Base-by-base conservation (phyloP, 2,113 vertebrate species). In the Lasiurus cinereus region DNA sequence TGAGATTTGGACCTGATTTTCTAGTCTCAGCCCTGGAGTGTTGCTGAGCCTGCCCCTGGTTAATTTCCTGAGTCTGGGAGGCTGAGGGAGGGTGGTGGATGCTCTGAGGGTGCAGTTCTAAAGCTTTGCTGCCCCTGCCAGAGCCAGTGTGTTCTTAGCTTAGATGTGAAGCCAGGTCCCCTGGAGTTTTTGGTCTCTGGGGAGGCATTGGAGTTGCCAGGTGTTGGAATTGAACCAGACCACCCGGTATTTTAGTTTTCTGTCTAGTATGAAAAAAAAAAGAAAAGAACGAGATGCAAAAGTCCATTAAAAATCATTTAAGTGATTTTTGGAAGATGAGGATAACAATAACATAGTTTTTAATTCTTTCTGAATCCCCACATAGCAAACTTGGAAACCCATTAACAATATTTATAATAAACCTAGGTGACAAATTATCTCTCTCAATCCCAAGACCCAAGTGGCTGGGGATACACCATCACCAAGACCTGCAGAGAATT, bases 251-350 rank as follows among this genome's bases (percentile, higher is more conserved):
- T 78, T 79, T 66, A 18, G 54, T 72, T 78, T 89, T 36, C 46
- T 73, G 79, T 89, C 33, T 56, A 73, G 74, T 59, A n/a, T 15
- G 29, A 90, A 54, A 89, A 90, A 54, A 89, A 69, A 43, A 84
- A 50, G 8, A 56, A 66, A 77, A 54, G 70, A 88, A 27, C 11
- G 16, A 85, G 79, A 39, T 39, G 31, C 10, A 15, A n/a, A 72
- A 90, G 64, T 39, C 72, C 94, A 56, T 36, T 78, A 36, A 50
- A 50, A 73, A 27, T 73, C 27, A 27, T 33, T 72, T 48, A 15
- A 39, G 52, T 59, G 86, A 19, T 84, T 95, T 95, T 54, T 66
- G 52, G 43, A 79, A 84, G 64, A 62, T 72, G 52, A 24, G 14
- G 7, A 64, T 39, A 56, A 19, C 12, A 76, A 54, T 62, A 88